A percentile compares a stretch with the other conserved stretches of the same genome.
Conservation (phyloP, 2,113 vertebrate species). For the Bos taurus region ARS-UCD2.0 NC_037329.1:50417501-50418000, state of each 20-base stretch:
- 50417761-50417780: neutral
- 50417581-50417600: constrained; percentile 43
- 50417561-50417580: constrained; percentile 37
- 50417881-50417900: neutral
- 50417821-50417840: neutral
- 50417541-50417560: constrained; percentile 36
- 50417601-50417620: neutral
- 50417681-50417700: neutral
- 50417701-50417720: neutral
- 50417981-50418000: neutral
- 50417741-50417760: neutral
- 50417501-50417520: constrained; percentile 58
- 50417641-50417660: neutral
- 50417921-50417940: neutral
- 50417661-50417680: neutral
- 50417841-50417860: neutral
- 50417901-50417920: neutral
- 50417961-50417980: neutral
- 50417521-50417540: constrained; percentile 60
- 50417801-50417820: neutral
- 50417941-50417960: neutral
- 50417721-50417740: neutral
- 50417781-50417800: neutral
- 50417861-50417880: neutral
- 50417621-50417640: neutral